Percentiles rank a stretch among this genome's conserved stretches.
Conservation (phyloP, 2,888 invertebrate genomes). For the Drosophila anceps region DNA sequence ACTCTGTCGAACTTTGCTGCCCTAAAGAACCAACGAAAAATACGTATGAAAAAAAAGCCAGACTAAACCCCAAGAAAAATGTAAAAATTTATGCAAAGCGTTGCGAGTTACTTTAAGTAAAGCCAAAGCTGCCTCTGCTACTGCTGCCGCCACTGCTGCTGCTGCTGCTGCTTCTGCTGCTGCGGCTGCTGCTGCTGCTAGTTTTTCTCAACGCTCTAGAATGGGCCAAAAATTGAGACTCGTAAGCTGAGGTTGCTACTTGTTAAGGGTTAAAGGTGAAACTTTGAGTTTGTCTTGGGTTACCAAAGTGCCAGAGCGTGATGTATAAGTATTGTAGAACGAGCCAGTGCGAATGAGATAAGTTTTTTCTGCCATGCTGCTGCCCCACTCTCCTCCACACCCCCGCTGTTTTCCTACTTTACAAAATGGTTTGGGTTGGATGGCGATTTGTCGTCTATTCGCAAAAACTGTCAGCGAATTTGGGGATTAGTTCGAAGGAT, state of each 20-base stretch:
- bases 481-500: conserved; percentile 43
- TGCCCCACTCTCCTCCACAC: neutral
- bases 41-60: neutral
- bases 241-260: conserved; percentile 64
- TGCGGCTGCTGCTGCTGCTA: conserved; percentile 54
- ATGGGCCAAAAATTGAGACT: conserved; percentile 61
- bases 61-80: conserved; percentile 30
- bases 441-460: conserved; percentile 55
- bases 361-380: conserved; percentile 41
- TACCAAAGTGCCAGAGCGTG: conserved; percentile 64
- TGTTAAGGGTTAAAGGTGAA: conserved; percentile 66
- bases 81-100: conserved; percentile 77
- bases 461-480: conserved; percentile 53
- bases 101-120: conserved; percentile 76
- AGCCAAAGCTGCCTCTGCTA: conserved; percentile 55
- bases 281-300: conserved; percentile 65
- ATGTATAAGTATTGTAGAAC: conserved; percentile 53
- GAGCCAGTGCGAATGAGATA: conserved; percentile 53
- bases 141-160: neutral
- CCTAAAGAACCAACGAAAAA: conserved; percentile 26
- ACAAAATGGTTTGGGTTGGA: conserved; percentile 25
- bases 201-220: conserved; percentile 40
- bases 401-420: neutral
- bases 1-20: conserved; percentile 74
- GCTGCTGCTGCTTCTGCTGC: conserved; percentile 48